Percentiles rank a stretch among this genome's conserved stretches.
Conservation (phyloP, 2,797 vertebrate species). For the Periophthalmus magnuspinnatus region DNA sequence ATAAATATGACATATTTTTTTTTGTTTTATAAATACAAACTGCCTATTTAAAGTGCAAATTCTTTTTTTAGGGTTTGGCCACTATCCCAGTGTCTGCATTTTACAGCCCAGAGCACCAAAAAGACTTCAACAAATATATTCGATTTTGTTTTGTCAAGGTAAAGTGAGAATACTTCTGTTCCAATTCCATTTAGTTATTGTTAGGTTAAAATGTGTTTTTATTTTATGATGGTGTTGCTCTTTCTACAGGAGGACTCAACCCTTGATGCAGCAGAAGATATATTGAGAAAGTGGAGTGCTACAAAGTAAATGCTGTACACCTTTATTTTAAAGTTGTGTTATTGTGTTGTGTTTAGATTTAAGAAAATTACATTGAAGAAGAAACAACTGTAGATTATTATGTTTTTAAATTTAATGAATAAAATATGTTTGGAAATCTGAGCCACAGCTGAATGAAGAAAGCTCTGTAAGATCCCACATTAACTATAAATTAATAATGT, state of each 20-base stretch:
- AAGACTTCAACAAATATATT: conserved; percentile 84
- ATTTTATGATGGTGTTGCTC: not conserved
- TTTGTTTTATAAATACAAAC: not conserved
- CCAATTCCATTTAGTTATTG: not conserved
- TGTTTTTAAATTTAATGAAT: no score
- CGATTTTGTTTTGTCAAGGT: conserved; percentile 98
- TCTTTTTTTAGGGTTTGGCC: conserved; percentile 79
- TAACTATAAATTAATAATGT: no score
- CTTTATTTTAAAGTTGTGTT: not conserved
- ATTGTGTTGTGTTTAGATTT: not conserved
- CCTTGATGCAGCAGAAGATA: conserved; percentile 83
- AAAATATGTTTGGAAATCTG: no score
- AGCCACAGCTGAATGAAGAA: no score
- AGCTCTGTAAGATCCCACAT: no score
- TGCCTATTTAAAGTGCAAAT: not conserved
- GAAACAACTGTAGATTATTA: no score
- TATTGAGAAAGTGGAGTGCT: conserved; percentile 81
- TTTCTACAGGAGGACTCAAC: conserved; percentile 85
- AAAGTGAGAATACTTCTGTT: not conserved
- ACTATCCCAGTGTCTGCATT: conserved; percentile 90
- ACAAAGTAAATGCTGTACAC: conserved; percentile 35
- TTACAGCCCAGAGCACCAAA: conserved; percentile 81
- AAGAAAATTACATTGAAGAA: no score
- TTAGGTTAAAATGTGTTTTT: not conserved
- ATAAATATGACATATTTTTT: not conserved